These are phyloP conservation scores for Sternarchorhynchus goeldii DNA, from an alignment of 2,797 vertebrate genomes.

Conservation along the genomic window DNA sequence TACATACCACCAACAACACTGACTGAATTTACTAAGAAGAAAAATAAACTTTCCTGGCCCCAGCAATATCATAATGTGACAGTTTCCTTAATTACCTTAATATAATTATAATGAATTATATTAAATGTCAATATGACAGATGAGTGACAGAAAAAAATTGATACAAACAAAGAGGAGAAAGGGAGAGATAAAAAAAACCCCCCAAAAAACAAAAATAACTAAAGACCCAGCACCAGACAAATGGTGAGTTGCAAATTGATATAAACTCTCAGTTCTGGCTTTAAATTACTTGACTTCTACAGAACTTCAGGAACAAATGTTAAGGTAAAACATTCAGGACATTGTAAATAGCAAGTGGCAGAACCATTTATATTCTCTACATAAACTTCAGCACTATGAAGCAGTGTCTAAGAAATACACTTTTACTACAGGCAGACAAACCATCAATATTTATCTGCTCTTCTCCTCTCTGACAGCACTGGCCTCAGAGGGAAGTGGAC, in stretches of 20 bases:
- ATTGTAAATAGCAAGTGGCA: background rate
- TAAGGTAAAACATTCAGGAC: background rate
- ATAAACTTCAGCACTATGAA: background rate
- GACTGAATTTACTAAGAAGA: too few species aligned
- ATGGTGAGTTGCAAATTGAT: background rate
- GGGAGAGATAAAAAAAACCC: background rate
- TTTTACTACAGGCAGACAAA: too few species aligned
- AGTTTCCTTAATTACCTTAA: too few species aligned
- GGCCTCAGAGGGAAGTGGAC: too few species aligned
- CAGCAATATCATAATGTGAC: background rate
- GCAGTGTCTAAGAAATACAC: background rate
- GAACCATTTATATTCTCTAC: background rate
- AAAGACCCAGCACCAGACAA: conserved; percentile 9
- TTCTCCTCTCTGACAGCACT: too few species aligned
- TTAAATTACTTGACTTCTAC: too few species aligned
- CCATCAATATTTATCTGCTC: too few species aligned
- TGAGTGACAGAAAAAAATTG: conserved; percentile 8
- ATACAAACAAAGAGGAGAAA: background rate
- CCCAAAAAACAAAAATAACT: conserved; percentile 3
- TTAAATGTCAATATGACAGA: background rate
- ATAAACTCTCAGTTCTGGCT: background rate
- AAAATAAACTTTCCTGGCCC: too few species aligned
- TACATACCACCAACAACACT: too few species aligned
- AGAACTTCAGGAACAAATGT: background rate
- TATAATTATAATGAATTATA: background rate